Evolutionary conservation across 2,888 invertebrate species (phyloP), one percentile per base, ranked within the genome.

Genomic region (Pelosia muscerda): DNA sequence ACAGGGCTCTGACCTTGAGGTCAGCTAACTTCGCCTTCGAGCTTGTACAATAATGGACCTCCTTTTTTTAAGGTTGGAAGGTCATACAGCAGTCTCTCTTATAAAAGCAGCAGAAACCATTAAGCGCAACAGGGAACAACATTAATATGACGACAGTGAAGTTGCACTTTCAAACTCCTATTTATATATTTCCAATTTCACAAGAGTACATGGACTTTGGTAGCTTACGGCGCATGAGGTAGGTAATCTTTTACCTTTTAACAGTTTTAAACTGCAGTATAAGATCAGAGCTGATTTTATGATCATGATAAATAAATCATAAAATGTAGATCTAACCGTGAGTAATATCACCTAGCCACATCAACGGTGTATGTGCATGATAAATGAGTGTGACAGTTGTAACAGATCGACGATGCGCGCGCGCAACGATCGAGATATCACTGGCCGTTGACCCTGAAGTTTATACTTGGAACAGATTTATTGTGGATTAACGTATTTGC

Each of bases 371-470:
- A 63, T 63, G 62, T n/a, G 55, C 58, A 66, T 69, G 69, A 69
- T 69, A 84, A 85, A 88, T 82, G 84, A 81, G 79, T 85, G 84
- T 84, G 87, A 88, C 89, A 86, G 81, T 76, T 57, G 80, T 88
- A 89, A 90, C 88, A 89, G 89, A 91, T 89, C 81, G 84, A 86
- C 84, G 84, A 87, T 90, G 88, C 86, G 78, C 81, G 78, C 71
- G 62, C 66, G 75, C 73, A 76, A 60, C 66, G 76, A 71, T 72
- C 73, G 34, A 79, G 77, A 79, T 78, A 81, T 68, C 59, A 60
- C 72, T 57, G 63, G 55, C 13, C 66, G 19, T 19, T 57, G 26
- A 62, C 66, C 62, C 22, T 23, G 3, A 25, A 34, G 42, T 57
- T 25, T 57, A 57, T 42, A 62, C 49, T 57, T 19, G 23, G 23